Conservation (phyloP, 2,113 vertebrate species). For the Sphyrna mokarran region DNA sequence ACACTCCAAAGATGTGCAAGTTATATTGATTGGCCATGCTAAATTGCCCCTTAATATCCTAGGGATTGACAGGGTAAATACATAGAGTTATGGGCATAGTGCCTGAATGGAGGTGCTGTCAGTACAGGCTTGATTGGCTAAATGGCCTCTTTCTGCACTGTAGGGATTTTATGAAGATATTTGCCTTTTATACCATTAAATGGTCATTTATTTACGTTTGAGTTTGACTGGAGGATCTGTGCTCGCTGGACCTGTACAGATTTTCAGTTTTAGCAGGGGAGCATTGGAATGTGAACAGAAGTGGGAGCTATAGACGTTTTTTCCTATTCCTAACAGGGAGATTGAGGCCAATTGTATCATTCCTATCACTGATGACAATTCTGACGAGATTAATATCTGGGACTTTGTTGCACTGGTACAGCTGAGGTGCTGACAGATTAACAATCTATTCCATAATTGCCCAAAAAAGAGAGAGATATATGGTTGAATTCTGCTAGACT, state of each 20-base stretch:
- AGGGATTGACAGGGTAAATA: too few relatives aligned
- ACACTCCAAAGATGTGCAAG: too few relatives aligned
- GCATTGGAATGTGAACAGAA: background rate
- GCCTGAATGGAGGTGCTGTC: too few relatives aligned
- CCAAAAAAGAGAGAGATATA: background rate
- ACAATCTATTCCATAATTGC: background rate
- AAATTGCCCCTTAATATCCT: too few relatives aligned
- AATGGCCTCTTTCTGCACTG: too few relatives aligned
- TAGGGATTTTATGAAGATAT: background rate
- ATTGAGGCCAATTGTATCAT: background rate
- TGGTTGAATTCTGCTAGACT: background rate
- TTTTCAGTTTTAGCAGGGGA: background rate
- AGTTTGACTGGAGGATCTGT: background rate
- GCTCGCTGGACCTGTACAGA: background rate
- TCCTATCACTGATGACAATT: background rate
- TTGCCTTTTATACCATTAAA: background rate
- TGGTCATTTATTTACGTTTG: background rate
- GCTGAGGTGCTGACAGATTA: background rate
- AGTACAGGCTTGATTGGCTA: too few relatives aligned
- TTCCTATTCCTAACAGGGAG: background rate
- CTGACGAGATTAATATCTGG: background rate
- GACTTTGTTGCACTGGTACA: background rate
- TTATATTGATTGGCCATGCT: too few relatives aligned
- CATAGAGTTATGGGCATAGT: too few relatives aligned
- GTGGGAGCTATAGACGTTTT: background rate